These are phyloP conservation scores for Monoplex corrugatus DNA, from an alignment of 2,888 invertebrate species.

Conservation along the genomic window DNA sequence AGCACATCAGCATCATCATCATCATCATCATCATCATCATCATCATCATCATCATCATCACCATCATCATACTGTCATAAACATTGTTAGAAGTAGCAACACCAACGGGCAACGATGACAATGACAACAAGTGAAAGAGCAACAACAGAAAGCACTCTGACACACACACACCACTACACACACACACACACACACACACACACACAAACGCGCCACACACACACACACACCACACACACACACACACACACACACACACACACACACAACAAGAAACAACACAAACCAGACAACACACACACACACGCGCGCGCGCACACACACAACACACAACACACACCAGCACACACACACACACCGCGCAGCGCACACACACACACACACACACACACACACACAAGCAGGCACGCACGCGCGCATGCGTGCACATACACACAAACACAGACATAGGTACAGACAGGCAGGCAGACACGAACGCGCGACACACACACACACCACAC, in stretches of 20 bases:
- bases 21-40: too few species aligned
- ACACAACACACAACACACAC: constrained; percentile 42
- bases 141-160: not conserved
- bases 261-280: constrained; percentile 32
- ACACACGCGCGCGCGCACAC: constrained; percentile 33
- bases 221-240: constrained; percentile 5
- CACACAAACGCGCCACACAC: not conserved
- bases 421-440: constrained; percentile 19
- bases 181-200: not conserved
- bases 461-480: not conserved
- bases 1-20: too few species aligned
- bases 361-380: constrained; percentile 6
- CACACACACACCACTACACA: not conserved
- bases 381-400: not conserved
- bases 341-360: constrained; percentile 30
- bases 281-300: too few species aligned
- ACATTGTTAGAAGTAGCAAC: too few species aligned
- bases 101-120: too few species aligned
- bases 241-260: not conserved
- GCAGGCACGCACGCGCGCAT: not conserved
- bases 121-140: not conserved
- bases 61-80: too few species aligned
- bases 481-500: not conserved
- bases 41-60: too few species aligned
- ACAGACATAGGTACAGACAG: not conserved